Base-by-base conservation (phyloP, 2,797 vertebrate genomes). In the Spinibarbus caldwelli region DNA sequence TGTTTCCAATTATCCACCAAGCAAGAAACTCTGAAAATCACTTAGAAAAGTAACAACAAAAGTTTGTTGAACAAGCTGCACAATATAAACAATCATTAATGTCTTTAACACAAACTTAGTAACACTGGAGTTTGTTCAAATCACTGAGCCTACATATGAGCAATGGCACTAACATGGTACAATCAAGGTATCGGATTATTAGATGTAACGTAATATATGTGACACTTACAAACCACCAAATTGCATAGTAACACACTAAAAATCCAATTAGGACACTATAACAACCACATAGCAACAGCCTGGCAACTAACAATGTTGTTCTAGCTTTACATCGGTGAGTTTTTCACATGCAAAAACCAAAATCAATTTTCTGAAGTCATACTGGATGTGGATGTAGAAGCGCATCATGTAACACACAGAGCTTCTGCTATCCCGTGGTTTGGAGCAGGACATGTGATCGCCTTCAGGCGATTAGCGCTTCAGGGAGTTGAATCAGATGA, bases 371-470 rank as follows among this genome's bases (percentile, higher is more conserved):
- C 77, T 86, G 73, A 41, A 54, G 70, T 89, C 34, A 67, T 21
- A 86, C 80, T 64, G 88, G 91, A 94, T 93, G 92, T 91, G 90
- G 92, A 93, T 93, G n/a, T 92, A 90, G 31, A 76, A 78, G 68
- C 88, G 87, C 86, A 86, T 91, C 91, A 90, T 89, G 89, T 91
- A 81, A 75, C 86, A 26, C 52, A 66, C 31, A 54, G 41, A 21
- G 43, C 15, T 7, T 84, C 87, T 91, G 29, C 62, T 91, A 43
- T 91, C 92, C 87, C 88, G 73, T 90, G 91, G 87, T 70, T 90
- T 82, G 17, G 76, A 85, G 7, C 76, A 26, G 80, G 77, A 89
- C 94, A 93, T 95, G 95, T 95, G 95, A 96, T 92, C 88, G 57
- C 11, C 81, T 89, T 6, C 75, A 84, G 71, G 67, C 80, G 67